Base-by-base conservation (phyloP, 2,888 invertebrate genomes). In the Acheta domesticus region DNA sequence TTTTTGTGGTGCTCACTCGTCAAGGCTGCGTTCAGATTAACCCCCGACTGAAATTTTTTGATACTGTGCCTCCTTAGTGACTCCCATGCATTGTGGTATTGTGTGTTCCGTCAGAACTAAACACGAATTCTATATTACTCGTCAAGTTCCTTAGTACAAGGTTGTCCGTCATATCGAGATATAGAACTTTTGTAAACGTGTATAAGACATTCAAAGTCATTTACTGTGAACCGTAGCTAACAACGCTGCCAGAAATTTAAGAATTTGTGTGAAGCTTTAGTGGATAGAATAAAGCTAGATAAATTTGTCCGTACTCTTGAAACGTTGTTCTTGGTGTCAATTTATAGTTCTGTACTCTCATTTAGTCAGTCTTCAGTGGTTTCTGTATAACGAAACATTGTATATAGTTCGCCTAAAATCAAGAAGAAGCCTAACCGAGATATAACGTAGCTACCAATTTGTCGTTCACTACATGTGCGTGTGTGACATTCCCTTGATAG, bases 231-330 rank as follows among this genome's bases (percentile, higher is more conserved):
- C 62, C 62, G n/a, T 62, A 62, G 62, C 62, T 62, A 62, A 62
- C 62, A 19, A 62, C 62, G 62, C 62, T 62, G 62, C 62, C 62
- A 62, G n/a, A 62, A 62, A 14, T 14, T 62, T 19, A 62, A 62
- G 16, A n/a, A 62, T 62, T 62, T 62, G 62, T 62, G 62, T 62
- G 62, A 62, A 62, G 62, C 62, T 62, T n/a, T 62, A 62, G 62
- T 19, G 36, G 36, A 36, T 36, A 36, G 36, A 14, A 62, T 12
- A 62, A n/a, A 8, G n/a, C 62, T 62, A 62, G 62, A 19, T 16
- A 14, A 19, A 14, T 62, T 62, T 62, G 62, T 62, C 62, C n/a
- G 62, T 62, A 62, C 62, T 62, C n/a, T n/a, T 62, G n/a, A n/a
- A 19, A n/a, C 16, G n/a, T 62, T 62, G 62, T 62, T 62, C 62